phyloP scores from a whole-genome alignment of 2,888 invertebrate species.

The Nomada goodeniana region DNA sequence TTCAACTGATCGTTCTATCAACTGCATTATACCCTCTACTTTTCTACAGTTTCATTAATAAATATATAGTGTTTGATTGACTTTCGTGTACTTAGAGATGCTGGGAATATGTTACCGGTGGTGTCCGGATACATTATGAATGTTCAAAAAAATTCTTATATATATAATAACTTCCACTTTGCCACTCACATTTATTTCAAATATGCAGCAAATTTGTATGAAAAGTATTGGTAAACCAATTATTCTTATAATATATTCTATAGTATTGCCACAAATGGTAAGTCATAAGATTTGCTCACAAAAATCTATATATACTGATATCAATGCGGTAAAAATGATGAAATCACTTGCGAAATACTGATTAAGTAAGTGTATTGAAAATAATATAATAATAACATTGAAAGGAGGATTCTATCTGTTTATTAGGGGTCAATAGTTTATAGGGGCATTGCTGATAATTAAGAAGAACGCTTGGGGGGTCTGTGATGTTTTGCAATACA shows the following conservation, averaged over 20 bases:
- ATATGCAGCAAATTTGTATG: not conserved
- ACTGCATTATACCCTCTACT: not conserved
- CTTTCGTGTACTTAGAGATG: not conserved
- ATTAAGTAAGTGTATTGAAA: slow-evolving; percentile 61
- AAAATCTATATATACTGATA: slow-evolving; percentile 43
- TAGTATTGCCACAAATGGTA: not conserved
- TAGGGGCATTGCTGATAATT: slow-evolving; percentile 76
- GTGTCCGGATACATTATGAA: not conserved
- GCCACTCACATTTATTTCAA: not conserved
- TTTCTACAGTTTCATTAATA: not conserved
- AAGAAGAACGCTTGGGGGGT: slow-evolving; percentile 74
- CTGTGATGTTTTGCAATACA: slow-evolving; percentile 58
- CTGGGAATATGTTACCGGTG: not conserved
- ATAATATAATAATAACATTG: slow-evolving; percentile 56
- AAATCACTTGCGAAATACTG: slow-evolving; percentile 75
- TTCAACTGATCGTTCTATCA: not conserved
- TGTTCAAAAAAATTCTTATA: not conserved
- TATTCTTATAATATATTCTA: not conserved
- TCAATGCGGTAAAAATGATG: slow-evolving; percentile 67
- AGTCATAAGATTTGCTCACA: slow-evolving; percentile 35
- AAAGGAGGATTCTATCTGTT: slow-evolving; percentile 64
- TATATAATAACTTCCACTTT: not conserved
- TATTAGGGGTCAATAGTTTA: slow-evolving; percentile 80
- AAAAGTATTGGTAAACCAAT: not conserved
- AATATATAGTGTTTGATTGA: no score